phyloP scores from a whole-genome alignment of 1,140 invertebrate species.

The Zaprionus nigranus region DNA sequence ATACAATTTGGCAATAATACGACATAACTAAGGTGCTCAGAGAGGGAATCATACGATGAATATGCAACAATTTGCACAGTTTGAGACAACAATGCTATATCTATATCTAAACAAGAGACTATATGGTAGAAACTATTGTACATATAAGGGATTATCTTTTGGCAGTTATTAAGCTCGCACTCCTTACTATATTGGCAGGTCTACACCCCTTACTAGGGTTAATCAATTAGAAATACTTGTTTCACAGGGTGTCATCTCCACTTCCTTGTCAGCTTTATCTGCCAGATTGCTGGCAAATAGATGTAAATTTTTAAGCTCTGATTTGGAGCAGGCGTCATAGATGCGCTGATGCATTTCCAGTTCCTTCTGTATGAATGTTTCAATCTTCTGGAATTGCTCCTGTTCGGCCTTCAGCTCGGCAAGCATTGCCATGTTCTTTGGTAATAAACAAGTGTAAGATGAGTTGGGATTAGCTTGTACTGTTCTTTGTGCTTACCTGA shows the following conservation, averaged over 20 bases:
- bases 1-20: neutral
- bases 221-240: neutral
- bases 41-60: neutral
- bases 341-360: slow-evolving; percentile 50
- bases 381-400: slow-evolving; percentile 42
- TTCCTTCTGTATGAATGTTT: slow-evolving; percentile 48
- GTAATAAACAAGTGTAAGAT: neutral
- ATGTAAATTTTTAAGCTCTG: slow-evolving; percentile 29
- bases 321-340: slow-evolving; percentile 15
- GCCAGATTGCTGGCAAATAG: slow-evolving; percentile 29
- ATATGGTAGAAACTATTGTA: neutral
- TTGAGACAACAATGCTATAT: neutral
- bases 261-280: neutral
- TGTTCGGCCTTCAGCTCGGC: slow-evolving; percentile 59
- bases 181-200: neutral
- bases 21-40: neutral
- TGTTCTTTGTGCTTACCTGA: slow-evolving; percentile 41
- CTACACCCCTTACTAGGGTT: neutral
- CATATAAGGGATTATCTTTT: neutral
- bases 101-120: neutral
- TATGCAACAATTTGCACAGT: neutral
- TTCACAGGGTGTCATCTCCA: neutral
- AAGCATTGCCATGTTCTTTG: slow-evolving; percentile 67
- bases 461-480: neutral
- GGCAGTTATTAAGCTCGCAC: neutral